Evolutionary conservation across 2,888 invertebrate species (phyloP), one percentile per base, ranked within the genome.

Genomic region (Axea sp.): DNA sequence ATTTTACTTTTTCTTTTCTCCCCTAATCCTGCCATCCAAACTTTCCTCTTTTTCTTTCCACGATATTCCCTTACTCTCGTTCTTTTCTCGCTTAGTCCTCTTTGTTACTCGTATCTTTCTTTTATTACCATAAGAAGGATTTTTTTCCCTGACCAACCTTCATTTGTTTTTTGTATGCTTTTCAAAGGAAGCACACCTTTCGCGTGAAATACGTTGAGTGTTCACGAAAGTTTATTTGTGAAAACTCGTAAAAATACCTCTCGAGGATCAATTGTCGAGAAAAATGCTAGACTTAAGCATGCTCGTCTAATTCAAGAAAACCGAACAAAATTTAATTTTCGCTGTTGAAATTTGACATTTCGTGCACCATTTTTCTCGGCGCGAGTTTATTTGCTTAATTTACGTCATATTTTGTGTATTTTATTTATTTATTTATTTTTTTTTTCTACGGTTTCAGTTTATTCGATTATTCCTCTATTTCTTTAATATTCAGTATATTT

Each of bases 1-100:
- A 51, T 69, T 60, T 35, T 24, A 41, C 39, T 49, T 69, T 69
- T 59, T 28, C 33, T 37, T 57, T 39, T 37, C 45, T 31, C 39
- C 8, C 55, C 17, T 12, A 26, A 3, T 17, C 24, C 30, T 22
- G 14, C 8, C 31, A 12, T 60, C 12, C 39, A 26, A 19, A 19
- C 26, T 31, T 41, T 22, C 26, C 22, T 31, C 28, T 33, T 45
- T 9, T 8, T 31, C 9, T 22, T 6, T 19, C 17, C 28, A 7
- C n/a, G n/a, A n/a, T n/a, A n/a, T 24, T 45, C 9, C 24, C 22
- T 19, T 9, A 9, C 8, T 31, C 11, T 6, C 7, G 3, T 33
- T 19, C n/a, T n/a, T n/a, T n/a, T n/a, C 9, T 33, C 1, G 2
- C 12, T 26, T 17, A n/a, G 8, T 53, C 22, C 9, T 28, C 6